Evolutionary conservation across 2,113 vertebrate species (phyloP).

Genomic region (Dinomys branickii): DNA sequence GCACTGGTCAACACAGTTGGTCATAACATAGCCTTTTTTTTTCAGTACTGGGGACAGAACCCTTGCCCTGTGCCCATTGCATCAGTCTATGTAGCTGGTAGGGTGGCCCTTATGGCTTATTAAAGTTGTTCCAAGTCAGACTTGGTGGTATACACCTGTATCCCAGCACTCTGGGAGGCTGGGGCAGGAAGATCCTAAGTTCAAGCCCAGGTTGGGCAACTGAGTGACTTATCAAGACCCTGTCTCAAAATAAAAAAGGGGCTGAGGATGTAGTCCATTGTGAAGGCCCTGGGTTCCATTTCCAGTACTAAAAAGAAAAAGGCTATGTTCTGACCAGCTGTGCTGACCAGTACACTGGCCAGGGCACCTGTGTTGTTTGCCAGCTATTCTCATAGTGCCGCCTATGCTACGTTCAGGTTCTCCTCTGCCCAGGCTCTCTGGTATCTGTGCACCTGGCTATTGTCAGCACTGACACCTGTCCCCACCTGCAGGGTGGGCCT

Average conservation of each 20-base stretch:
- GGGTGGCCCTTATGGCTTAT: neutral
- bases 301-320: neutral
- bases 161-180: neutral
- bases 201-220: neutral
- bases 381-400: neutral
- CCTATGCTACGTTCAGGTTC: neutral
- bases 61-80: neutral
- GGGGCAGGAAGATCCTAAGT: neutral
- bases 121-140: neutral
- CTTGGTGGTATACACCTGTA: neutral
- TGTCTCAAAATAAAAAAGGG: neutral
- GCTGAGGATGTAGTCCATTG: neutral
- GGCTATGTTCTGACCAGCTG: neutral
- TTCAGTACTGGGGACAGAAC: neutral
- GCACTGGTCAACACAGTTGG: too few species aligned
- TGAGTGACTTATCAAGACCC: neutral
- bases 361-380: neutral
- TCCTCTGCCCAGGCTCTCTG: neutral
- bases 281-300: neutral
- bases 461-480: neutral
- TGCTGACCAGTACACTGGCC: neutral
- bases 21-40: neutral
- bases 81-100: neutral
- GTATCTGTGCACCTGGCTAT: neutral
- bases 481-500: neutral